Conservation (phyloP, 2,888 invertebrate genomes). For the Drosophila sordidapex region DNA sequence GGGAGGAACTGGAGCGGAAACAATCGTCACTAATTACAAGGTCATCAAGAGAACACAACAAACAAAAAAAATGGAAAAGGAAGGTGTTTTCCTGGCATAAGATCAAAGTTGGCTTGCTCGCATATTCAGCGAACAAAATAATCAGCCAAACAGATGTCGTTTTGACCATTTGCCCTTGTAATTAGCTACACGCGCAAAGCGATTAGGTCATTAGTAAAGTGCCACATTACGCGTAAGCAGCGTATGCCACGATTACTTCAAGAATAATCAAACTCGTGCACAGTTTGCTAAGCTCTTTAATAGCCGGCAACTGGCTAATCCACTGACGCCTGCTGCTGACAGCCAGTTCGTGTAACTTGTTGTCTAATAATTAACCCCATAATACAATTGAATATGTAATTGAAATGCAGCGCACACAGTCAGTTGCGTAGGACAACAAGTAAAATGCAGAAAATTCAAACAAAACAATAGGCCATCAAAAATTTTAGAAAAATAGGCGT, state of each 20-base stretch:
- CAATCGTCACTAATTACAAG: conserved; percentile 39
- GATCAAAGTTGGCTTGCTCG: conserved; percentile 36
- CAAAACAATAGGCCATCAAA: background rate
- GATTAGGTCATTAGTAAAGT: conserved; percentile 45
- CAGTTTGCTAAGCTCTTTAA: conserved; percentile 33
- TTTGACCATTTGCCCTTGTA: conserved; percentile 31
- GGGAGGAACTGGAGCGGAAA: conserved; percentile 19
- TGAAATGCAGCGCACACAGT: conserved; percentile 40
- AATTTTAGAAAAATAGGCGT: background rate
- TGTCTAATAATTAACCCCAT: conserved; percentile 59
- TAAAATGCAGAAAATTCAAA: conserved; percentile 21
- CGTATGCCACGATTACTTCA: conserved; percentile 1
- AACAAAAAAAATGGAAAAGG: conserved; percentile 16
- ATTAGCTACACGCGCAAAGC: conserved; percentile 44
- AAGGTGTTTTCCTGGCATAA: conserved; percentile 45
- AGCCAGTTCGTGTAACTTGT: conserved; percentile 26
- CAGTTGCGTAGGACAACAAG: conserved; percentile 33
- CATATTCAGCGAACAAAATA: conserved; percentile 72
- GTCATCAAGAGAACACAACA: conserved; percentile 12
- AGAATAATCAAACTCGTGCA: conserved; percentile 20
- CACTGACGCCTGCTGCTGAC: conserved; percentile 9
- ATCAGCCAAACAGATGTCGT: conserved; percentile 52
- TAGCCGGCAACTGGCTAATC: conserved; percentile 12
- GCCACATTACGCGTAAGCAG: conserved; percentile 48
- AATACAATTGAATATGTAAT: conserved; percentile 55